Conservation (phyloP, 2,113 vertebrate species). For the Phaethornis superciliosus region DNA sequence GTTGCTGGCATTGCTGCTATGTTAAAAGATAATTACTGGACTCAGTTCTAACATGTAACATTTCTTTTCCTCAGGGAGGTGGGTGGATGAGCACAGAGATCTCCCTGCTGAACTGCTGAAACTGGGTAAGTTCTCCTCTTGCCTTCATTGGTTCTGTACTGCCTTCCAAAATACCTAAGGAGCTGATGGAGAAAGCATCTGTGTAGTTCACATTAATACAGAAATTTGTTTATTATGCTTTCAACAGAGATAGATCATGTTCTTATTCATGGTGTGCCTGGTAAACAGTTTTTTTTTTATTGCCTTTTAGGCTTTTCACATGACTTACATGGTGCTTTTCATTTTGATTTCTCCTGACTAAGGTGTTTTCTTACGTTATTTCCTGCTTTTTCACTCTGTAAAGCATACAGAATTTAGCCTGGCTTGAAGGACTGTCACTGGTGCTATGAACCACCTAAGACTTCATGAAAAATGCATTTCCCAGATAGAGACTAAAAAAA, state of each 20-base stretch:
- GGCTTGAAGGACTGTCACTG: not conserved
- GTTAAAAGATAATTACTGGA: not conserved
- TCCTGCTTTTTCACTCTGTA: not conserved
- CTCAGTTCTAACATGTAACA: not conserved
- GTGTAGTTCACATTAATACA: not conserved
- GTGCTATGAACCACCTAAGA: not conserved
- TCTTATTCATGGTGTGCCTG: not conserved
- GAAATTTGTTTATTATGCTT: constrained; percentile 4
- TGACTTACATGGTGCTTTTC: not conserved
- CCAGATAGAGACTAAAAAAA: not conserved
- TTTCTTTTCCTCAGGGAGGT: not conserved
- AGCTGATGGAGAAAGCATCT: constrained; percentile 10
- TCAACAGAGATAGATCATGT: not conserved
- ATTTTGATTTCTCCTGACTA: constrained; percentile 2
- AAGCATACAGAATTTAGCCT: not conserved
- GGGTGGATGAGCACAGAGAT: not conserved
- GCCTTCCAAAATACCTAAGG: not conserved
- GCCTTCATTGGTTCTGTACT: not conserved
- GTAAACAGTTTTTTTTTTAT: constrained; percentile 23
- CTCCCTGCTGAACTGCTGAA: not conserved
- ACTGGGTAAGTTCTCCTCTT: not conserved
- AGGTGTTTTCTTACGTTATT: not conserved
- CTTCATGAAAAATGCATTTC: not conserved
- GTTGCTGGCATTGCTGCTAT: not conserved
- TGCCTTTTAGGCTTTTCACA: constrained; percentile 6